Conservation (phyloP, 23 tunicate genomes). For the Halocynthia aurantium region DNA sequence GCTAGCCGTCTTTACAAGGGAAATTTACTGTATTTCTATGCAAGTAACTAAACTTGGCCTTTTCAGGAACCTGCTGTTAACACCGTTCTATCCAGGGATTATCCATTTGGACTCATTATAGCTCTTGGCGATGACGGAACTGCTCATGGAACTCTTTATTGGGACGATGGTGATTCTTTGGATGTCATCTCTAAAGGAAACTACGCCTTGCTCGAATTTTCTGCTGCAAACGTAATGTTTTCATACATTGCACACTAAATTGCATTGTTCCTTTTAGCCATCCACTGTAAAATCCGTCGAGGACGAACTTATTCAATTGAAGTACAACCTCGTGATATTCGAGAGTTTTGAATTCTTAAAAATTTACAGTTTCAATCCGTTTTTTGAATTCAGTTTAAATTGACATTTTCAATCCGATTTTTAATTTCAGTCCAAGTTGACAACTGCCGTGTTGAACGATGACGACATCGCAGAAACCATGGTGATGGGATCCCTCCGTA, state of each 20-base stretch:
- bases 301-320: background rate
- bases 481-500: constrained; percentile 49
- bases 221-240: constrained; percentile 47
- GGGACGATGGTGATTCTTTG: constrained; percentile 86
- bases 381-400: too few species aligned
- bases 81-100: constrained; percentile 68
- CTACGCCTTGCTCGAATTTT: constrained; percentile 52
- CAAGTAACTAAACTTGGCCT: background rate
- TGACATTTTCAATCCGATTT: background rate
- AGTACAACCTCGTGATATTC: background rate
- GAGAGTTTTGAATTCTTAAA: background rate
- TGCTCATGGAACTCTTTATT: constrained; percentile 79
- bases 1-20: background rate
- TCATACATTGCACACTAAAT: background rate
- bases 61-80: constrained; percentile 71
- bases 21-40: too few species aligned
- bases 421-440: constrained; percentile 27
- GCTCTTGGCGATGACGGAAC: constrained; percentile 59
- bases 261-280: background rate
- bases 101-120: constrained; percentile 90
- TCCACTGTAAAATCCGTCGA: background rate
- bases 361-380: background rate
- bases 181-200: constrained; percentile 44
- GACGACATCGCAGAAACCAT: constrained; percentile 21
- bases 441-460: constrained; percentile 31